Evolutionary conservation across 35 echinoderm and acorn worm genomes (phyloP), one percentile per base, ranked within the genome.

Genomic region (Acanthaster planci): DNA sequence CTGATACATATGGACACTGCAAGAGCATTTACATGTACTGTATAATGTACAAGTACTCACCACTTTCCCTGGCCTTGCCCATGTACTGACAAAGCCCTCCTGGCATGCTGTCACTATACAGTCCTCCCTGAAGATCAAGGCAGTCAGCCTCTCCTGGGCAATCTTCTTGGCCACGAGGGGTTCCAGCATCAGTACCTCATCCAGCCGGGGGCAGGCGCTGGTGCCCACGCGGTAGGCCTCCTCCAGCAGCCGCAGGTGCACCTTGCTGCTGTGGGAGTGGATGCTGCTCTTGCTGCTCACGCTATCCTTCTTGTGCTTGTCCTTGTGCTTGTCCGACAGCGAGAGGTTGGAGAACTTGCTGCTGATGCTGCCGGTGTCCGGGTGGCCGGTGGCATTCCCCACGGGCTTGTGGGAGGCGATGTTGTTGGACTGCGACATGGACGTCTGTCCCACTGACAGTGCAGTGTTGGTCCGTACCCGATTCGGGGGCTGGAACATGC

Each of bases 11-110:
- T 6, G 42, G 42, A 47, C 12, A 4, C 12, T 4, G 42, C 42
- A 47, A 12, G 42, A 12, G 4, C 42, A 47, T 47, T 4, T 47
- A 47, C 42, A 47, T 4, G 4, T 47, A 47, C 32, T 27, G n/a
- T 57, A n/a, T n/a, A n/a, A n/a, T n/a, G n/a, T n/a, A n/a, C 40
- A 37, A 21, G 32, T 75, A 89, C 96, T 99, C 91, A 99, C 96
- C 89, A 99, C 96, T 99, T 94, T 99, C 15, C 92, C 92, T 55
- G 96, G 96, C 52, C 96, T 85, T 68, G 92, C 92, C 96, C 96
- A 99, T 10, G 96, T 99, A 83, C 92, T 94, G 79, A 99, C 88
- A 40, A 99, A 91, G 26, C 96, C 96, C 79, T 97, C 96, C 55
- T 99, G 96, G 78, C 96, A 99, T 2, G 92, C 88, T 54, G 96